A percentile compares a stretch with the other conserved stretches of the same genome.
Evolutionary conservation across 1,140 invertebrate species (phyloP).

Genomic region (Matsumurasca onukii): DNA sequence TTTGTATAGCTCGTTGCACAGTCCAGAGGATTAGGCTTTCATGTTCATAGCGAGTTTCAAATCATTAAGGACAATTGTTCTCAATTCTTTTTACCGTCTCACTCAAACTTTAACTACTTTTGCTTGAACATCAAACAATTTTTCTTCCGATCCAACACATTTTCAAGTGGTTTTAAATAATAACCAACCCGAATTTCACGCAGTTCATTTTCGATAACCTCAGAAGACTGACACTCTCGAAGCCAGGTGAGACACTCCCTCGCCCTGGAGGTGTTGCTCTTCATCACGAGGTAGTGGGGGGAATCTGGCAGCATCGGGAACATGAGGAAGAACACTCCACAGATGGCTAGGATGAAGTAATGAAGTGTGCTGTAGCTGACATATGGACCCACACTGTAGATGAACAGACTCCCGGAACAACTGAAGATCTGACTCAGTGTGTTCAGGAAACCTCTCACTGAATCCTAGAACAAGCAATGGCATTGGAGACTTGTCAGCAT

Average conservation of each 20-base stretch:
- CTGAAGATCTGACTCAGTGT: slow-evolving; percentile 3
- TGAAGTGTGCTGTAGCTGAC: not conserved
- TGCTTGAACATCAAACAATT: not conserved
- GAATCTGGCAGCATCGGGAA: not conserved
- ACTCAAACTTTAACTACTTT: not conserved
- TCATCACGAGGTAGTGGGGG: not conserved
- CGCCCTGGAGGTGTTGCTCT: not conserved
- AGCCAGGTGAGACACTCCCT: not conserved
- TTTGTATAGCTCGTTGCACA: too few species aligned
- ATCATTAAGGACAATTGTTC: not conserved
- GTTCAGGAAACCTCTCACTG: slow-evolving; percentile 3
- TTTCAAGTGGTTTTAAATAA: not conserved
- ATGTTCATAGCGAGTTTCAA: not conserved
- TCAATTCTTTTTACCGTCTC: not conserved
- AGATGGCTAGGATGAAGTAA: not conserved
- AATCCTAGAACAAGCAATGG: not conserved
- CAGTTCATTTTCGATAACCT: not conserved
- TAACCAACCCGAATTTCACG: not conserved
- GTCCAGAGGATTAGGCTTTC: too few species aligned
- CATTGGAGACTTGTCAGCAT: too few species aligned
- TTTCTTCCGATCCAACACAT: not conserved
- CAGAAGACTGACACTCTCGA: slow-evolving; percentile 1
- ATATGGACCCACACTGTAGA: not conserved
- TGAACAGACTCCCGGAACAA: not conserved
- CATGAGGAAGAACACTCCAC: not conserved